Base-by-base conservation (phyloP, 2,113 vertebrate species). In the Nothoprocta perdicaria region DNA sequence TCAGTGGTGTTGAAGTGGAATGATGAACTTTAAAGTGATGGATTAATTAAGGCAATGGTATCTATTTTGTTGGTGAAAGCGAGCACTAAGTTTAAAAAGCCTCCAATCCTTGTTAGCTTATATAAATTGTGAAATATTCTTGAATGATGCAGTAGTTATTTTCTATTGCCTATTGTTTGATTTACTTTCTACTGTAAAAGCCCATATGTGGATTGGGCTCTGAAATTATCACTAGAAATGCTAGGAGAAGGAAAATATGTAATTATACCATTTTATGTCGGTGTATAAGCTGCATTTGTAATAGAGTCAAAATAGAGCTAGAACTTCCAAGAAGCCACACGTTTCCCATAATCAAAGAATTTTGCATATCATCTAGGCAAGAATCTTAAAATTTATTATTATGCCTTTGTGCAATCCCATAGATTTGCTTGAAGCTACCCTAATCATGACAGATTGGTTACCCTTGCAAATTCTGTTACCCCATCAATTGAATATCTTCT, bases 1-100 rank as follows among this genome's bases (percentile, higher is more conserved):
- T 73, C 11, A 92, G n/a, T 75, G 79, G 94, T 83, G 73, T 83
- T 96, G 94, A 81, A 97, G 96, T 95, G 95, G 27, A 96, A 89
- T 65, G 35, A 2, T 45, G 82, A 68, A 67, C 10, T 73, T 86
- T 94, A 71, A 19, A 92, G 15, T 58, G 38, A 50, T 71, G 24
- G 35, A 80, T 81, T 63, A 82, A 69, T 57, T 89, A 86, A 82
- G 41, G 43, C 81, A 89, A 93, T 50, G 4, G 22, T 81, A 67
- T 45, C 77, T 93, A 31, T 61, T 60, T 79, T 58, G 57, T 10
- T 74, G 82, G 57, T n/a, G 17, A 74, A 29, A 88, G 61, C 3
- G 78, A 24, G 40, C 35, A 14, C 21, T 48, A 88, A 60, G 3
- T 50, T 84, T 91, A 85, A 92, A 89, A 86, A 62, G 12, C n/a